These are phyloP conservation scores for Helicolenus hilgendorfi DNA, from an alignment of 2,797 vertebrate genomes.

Conservation along the genomic window DNA sequence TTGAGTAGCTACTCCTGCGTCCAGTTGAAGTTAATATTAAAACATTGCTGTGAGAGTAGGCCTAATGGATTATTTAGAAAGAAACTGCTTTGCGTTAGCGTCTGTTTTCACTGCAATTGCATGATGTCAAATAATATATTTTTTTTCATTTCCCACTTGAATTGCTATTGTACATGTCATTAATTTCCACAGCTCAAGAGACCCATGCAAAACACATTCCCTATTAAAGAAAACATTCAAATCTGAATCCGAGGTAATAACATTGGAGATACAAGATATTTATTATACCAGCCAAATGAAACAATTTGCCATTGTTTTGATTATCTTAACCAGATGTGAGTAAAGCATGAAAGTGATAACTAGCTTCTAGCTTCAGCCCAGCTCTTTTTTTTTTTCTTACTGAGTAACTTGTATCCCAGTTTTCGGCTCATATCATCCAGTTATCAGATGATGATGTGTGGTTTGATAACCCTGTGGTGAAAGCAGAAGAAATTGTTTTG, in stretches of 20 bases:
- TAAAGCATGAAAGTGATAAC: not conserved
- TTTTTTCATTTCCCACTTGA: not conserved
- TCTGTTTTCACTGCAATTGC: not conserved
- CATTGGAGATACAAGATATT: not conserved
- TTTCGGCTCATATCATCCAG: not conserved
- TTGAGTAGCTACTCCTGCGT: constrained; percentile 23
- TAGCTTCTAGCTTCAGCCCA: not conserved
- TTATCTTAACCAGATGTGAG: constrained; percentile 7
- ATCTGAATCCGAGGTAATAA: not conserved
- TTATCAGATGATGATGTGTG: constrained; percentile 18
- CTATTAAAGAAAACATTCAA: not conserved
- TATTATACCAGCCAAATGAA: not conserved
- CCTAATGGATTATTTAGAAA: not conserved
- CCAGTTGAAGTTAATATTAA: constrained; percentile 9
- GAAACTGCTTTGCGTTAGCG: not conserved
- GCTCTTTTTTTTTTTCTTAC: not conserved
- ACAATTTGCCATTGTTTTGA: not conserved
- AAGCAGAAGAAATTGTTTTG: constrained; percentile 8
- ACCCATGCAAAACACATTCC: not conserved
- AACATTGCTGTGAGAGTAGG: not conserved
- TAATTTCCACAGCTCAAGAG: not conserved
- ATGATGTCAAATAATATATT: not conserved
- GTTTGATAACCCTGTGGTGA: constrained; percentile 25
- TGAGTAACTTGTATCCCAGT: not conserved
- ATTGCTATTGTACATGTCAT: not conserved